Percentiles rank a stretch among this genome's conserved stretches.
phyloP scores from a whole-genome alignment of 2,113 vertebrate genomes.

The Calypte anna region DNA sequence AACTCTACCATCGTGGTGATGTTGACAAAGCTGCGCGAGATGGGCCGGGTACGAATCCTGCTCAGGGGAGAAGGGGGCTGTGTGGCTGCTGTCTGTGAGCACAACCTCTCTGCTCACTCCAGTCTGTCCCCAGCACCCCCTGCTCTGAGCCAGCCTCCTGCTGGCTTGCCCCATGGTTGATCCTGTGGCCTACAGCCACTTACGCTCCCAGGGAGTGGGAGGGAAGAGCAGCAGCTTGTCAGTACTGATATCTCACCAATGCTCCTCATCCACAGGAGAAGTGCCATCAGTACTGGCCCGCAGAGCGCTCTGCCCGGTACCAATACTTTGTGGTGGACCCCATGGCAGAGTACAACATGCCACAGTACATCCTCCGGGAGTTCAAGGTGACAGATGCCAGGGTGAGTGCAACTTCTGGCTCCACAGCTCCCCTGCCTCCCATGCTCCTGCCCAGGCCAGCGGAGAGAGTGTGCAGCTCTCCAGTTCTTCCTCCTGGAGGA shows the following conservation, averaged over 20 bases:
- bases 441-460: background rate
- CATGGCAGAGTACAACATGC: conserved; percentile 99
- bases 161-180: background rate
- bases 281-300: conserved; percentile 98
- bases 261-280: conserved; percentile 84
- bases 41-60: conserved; percentile 87
- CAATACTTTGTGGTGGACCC: conserved; percentile 98
- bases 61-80: background rate
- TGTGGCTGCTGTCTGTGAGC: background rate
- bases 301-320: conserved; percentile 94
- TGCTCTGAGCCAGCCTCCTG: accelerated
- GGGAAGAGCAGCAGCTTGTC: background rate
- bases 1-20: conserved; percentile 98
- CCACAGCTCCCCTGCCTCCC: background rate
- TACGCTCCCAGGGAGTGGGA: background rate
- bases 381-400: conserved; percentile 97
- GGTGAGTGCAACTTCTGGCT: conserved; percentile 76
- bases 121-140: background rate
- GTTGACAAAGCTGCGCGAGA: conserved; percentile 95
- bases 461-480: background rate
- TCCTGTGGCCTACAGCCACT: background rate
- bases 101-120: background rate
- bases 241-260: background rate
- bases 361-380: conserved; percentile 96
- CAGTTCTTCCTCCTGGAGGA: background rate